Evolutionary conservation across 2,888 invertebrate species (phyloP), one percentile per base, ranked within the genome.

Genomic region (Habroteleia sp.): DNA sequence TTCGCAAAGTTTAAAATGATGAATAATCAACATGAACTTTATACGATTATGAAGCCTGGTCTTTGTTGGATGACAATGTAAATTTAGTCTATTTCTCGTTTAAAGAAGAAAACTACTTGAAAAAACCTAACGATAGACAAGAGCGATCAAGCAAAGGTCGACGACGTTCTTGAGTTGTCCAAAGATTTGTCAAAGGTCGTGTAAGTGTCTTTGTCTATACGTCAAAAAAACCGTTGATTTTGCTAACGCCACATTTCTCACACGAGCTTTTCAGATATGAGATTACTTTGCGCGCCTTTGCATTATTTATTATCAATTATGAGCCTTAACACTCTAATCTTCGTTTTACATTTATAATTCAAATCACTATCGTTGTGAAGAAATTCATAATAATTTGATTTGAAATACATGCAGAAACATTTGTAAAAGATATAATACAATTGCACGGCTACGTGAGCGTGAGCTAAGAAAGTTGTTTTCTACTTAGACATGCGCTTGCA

Each of bases 401-500:
- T 27, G 7, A 27, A 44, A 27, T 25, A 44, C 44, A 44, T 44
- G 44, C 44, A n/a, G n/a, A 7, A 27, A 14, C 27, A 44, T 44
- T 1, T 35, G 14, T 35, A 35, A 35, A 14, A 5, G 13, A 10
- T 31, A 1, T 6, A 3, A 7, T 1, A 33, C 33, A 13, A 35
- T 13, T 35, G 35, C 35, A 10, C 35, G 8, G 8, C 37, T 52
- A 52, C 52, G 7, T 52, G 52, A 52, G 16, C 48, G 37, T 48
- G 48, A 39, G 3, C 35, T 35, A 3, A 31, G 11, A 52, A 52
- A 54, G 7, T 54, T 65, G 35, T 44, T 14, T 44, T 44, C 65
- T 65, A 65, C 65, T 44, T 44, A 4, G 54, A 65, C 65, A 65
- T 65, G 65, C 65, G 42, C 42, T 68, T 48, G 41, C 68, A 58